Evolutionary conservation across 2,113 vertebrate genomes (phyloP), one percentile per base, ranked within the genome.

Genomic region (Cranoglanis bouderius): DNA sequence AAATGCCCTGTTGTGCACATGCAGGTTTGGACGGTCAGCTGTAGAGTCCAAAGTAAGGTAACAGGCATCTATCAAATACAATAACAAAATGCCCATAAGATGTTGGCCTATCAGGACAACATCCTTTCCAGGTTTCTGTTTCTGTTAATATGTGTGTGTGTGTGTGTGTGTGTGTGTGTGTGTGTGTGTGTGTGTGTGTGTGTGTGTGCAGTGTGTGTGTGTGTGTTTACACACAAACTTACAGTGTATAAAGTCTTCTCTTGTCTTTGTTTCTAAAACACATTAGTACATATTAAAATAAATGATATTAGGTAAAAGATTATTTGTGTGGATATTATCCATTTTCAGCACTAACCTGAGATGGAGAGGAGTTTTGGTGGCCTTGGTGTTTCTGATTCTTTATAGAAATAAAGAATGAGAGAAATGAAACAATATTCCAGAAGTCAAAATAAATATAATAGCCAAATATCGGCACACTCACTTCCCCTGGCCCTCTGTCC

Each of bases 31-130:
- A 40, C 70, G 61, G 7, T 38, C 29, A n/a, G 61, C 13, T 49
- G 5, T 19, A 29, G 83, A 43, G 16, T 55, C 53, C 83, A 85
- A 85, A n/a, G 83, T 85, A 67, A 85, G 83, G 61, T 49, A 85
- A 51, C 83, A 85, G 21, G 83, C 43, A 85, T 85, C 83, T 85
- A 61, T 16, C 43, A 51, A 85, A 32, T 67, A 84, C 10, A 83
- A 83, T 40, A 38, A 9, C 19, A 35, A 55, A 16, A 55, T 16
- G 14, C 51, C 16, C 13, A 16, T 55, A 1, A 55, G 0, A 55
- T 55, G 13, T 2, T 55, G 14, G 16, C 53, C 53, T 16, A 55
- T 16, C 19, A 83, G 2, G 29, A 83, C 6, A 40, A 21, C 63
- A 14, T 43, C 24, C 38, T 43, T 8, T 61, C 9, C 24, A 78